Evolutionary conservation across 2,797 vertebrate genomes (phyloP).

Genomic region (Gallinago stenura): DNA sequence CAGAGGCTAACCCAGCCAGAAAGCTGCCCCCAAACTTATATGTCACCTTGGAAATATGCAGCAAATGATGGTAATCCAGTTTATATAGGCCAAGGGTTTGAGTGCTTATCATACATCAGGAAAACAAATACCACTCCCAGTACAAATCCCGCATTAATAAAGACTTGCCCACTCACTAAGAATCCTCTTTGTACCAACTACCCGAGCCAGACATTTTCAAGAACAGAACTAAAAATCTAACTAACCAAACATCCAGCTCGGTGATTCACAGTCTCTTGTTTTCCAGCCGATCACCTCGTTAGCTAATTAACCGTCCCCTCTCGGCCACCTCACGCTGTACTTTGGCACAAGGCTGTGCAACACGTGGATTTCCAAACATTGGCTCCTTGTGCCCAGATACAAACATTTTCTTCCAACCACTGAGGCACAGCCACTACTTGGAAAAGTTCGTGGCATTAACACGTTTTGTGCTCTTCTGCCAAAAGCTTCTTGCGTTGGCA

Average conservation of each 20-base stretch:
- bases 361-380: neutral
- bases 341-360: neutral
- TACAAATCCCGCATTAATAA: neutral
- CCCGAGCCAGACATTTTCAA: neutral
- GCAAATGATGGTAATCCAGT: neutral
- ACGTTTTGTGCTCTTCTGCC: neutral
- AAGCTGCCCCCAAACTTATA: neutral
- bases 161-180: neutral
- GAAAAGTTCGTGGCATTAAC: neutral
- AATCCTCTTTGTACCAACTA: neutral
- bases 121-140: neutral
- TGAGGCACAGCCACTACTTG: neutral
- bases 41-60: neutral
- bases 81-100: neutral
- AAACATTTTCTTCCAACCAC: neutral
- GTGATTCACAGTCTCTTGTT: neutral
- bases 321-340: neutral
- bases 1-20: neutral
- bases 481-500: neutral
- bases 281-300: neutral
- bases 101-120: neutral
- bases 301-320: neutral
- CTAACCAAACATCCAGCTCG: neutral
- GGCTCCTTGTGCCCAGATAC: neutral
- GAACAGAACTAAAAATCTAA: neutral